These are phyloP conservation scores for Phthorimaea operculella DNA, from an alignment of 1,140 invertebrate species.

Conservation along the genomic window DNA sequence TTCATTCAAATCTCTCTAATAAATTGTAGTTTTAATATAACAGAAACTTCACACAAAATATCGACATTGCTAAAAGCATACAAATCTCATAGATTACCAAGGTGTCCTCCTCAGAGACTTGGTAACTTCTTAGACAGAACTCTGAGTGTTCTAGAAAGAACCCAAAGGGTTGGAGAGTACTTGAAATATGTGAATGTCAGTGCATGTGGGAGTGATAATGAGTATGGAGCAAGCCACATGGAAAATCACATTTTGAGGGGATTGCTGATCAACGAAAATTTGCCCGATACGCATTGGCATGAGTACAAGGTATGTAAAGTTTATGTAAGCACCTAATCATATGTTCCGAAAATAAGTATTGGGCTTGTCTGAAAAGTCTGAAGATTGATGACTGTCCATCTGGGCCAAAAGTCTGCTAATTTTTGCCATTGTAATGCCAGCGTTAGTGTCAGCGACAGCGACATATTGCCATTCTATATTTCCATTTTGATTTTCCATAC, in stretches of 20 bases:
- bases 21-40: slow-evolving; percentile 20
- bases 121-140: slow-evolving; percentile 24
- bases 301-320: slow-evolving; percentile 44
- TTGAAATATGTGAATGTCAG: slow-evolving; percentile 27
- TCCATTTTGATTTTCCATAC: too few species aligned
- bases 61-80: slow-evolving; percentile 26
- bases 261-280: slow-evolving; percentile 27
- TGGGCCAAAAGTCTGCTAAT: too few species aligned
- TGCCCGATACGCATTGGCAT: slow-evolving; percentile 37
- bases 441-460: too few species aligned
- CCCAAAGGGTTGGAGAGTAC: slow-evolving; percentile 27
- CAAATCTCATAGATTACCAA: slow-evolving; percentile 15
- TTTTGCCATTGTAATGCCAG: too few species aligned
- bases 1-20: slow-evolving; percentile 21
- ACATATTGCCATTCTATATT: too few species aligned
- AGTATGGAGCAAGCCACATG: slow-evolving; percentile 15
- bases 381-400: too few species aligned
- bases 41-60: slow-evolving; percentile 28
- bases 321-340: background rate
- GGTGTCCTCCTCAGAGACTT: slow-evolving; percentile 19
- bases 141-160: slow-evolving; percentile 26
- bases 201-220: slow-evolving; percentile 20
- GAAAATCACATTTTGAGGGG: slow-evolving; percentile 27
- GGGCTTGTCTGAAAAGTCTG: too few species aligned
- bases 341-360: too few species aligned